Conservation (phyloP, 2,113 vertebrate species). For the Bos indicus region DNA sequence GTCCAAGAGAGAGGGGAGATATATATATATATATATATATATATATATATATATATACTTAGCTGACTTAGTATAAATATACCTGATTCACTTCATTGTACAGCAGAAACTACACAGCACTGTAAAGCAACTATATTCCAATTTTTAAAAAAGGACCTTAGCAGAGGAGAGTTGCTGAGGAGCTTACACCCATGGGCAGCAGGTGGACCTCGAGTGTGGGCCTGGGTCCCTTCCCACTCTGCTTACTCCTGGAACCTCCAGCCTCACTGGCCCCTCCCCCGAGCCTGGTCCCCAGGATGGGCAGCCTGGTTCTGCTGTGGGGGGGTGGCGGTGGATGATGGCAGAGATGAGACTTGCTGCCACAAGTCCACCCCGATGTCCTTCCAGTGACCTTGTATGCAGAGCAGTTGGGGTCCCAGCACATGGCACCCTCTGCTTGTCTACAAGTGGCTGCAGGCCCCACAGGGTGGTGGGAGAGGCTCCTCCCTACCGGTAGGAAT, state of each 20-base stretch:
- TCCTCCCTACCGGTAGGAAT: background rate
- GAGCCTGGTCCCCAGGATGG: background rate
- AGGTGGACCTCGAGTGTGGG: background rate
- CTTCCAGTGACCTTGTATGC: background rate
- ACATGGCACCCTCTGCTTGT: background rate
- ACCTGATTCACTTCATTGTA: background rate
- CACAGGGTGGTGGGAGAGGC: fast-evolving
- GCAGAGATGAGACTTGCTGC: background rate
- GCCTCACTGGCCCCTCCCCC: background rate
- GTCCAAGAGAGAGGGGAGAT: background rate
- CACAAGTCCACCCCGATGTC: background rate
- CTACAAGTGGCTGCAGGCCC: background rate
- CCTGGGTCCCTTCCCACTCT: background rate
- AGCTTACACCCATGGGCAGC: too few species aligned
- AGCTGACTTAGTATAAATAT: background rate
- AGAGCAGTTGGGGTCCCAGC: background rate
- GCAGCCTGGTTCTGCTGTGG: background rate
- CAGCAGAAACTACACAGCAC: background rate
- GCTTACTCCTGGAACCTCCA: background rate
- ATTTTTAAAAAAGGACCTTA: too few species aligned
- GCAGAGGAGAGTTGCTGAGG: too few species aligned
- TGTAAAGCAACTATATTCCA: too few species aligned
- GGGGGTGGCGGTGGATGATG: fast-evolving
- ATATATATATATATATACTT: background rate
- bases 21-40: background rate